Percentiles rank a stretch among this genome's conserved stretches.
Evolutionary conservation across 2,797 vertebrate species (phyloP).

Genomic region (Gymnoscopelus braueri): DNA sequence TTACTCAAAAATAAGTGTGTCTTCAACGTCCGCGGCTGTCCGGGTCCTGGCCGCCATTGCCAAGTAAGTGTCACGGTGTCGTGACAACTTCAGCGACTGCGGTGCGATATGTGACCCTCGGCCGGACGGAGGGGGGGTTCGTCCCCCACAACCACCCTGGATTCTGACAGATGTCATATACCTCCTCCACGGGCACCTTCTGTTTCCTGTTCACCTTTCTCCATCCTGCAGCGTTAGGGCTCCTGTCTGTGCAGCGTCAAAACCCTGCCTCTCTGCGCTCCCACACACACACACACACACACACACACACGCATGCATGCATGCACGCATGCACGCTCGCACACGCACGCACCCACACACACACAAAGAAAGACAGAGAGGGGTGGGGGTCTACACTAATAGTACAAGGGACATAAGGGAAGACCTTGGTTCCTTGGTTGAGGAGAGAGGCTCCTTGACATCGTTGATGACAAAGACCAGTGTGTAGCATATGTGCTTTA

Average conservation of each 20-base stretch:
- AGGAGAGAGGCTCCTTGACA: too few species aligned
- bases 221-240: constrained; percentile 81
- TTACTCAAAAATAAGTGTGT: constrained; percentile 74
- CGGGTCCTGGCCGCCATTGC: constrained; percentile 66
- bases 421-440: not conserved
- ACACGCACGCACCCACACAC: not conserved
- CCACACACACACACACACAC: constrained; percentile 9
- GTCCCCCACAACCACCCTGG: constrained; percentile 67
- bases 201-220: constrained; percentile 84
- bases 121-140: constrained; percentile 56
- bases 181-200: constrained; percentile 83
- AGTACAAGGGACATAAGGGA: not conserved
- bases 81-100: constrained; percentile 79
- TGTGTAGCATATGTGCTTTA: too few species aligned
- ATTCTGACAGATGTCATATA: constrained; percentile 84
- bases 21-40: constrained; percentile 71
- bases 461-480: too few species aligned
- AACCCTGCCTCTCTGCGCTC: constrained; percentile 9
- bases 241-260: constrained; percentile 76
- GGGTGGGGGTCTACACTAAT: not conserved
- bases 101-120: constrained; percentile 79
- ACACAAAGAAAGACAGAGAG: not conserved
- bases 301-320: constrained; percentile 5
- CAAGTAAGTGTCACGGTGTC: constrained; percentile 81
- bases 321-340: too few species aligned